A percentile compares a stretch with the other conserved stretches of the same genome.
Conservation (phyloP, 2,113 vertebrate species). For the Tenrec ecaudatus region DNA sequence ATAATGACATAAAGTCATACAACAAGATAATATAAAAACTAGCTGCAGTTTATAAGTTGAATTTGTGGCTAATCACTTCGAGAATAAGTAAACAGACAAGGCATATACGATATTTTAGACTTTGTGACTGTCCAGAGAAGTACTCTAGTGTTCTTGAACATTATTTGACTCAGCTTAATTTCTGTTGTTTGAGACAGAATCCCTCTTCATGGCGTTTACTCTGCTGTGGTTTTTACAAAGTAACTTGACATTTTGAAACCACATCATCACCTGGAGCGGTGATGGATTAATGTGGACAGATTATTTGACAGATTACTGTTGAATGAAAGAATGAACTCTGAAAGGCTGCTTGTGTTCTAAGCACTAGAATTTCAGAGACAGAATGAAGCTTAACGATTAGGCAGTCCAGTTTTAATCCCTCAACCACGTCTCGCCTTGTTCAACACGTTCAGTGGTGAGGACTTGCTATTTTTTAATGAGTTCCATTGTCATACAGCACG, state of each 20-base stretch:
- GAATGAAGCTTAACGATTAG: slow-evolving; percentile 19
- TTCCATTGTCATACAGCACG: neutral
- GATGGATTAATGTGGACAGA: slow-evolving; percentile 8
- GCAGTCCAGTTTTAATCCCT: neutral
- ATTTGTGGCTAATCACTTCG: neutral
- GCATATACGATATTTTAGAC: neutral
- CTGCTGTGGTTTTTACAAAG: neutral
- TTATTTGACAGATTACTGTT: slow-evolving; percentile 42
- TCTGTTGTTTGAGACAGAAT: neutral
- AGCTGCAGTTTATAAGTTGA: neutral
- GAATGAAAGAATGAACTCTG: slow-evolving; percentile 24
- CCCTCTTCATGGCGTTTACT: neutral
- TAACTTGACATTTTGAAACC: neutral
- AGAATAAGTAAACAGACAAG: neutral
- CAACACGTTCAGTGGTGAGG: neutral
- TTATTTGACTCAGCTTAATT: slow-evolving; percentile 3
- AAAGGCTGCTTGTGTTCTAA: neutral
- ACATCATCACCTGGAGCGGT: neutral
- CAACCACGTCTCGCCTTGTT: neutral
- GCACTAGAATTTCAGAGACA: neutral
- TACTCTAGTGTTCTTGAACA: neutral
- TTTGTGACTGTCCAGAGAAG: slow-evolving; percentile 1
- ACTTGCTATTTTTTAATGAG: neutral
- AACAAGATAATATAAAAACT: slow-evolving; percentile 27
- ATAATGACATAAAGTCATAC: slow-evolving; percentile 20